Evolutionary conservation across 2,888 invertebrate genomes (phyloP).

Genomic region (Ceraclea dissimilis): DNA sequence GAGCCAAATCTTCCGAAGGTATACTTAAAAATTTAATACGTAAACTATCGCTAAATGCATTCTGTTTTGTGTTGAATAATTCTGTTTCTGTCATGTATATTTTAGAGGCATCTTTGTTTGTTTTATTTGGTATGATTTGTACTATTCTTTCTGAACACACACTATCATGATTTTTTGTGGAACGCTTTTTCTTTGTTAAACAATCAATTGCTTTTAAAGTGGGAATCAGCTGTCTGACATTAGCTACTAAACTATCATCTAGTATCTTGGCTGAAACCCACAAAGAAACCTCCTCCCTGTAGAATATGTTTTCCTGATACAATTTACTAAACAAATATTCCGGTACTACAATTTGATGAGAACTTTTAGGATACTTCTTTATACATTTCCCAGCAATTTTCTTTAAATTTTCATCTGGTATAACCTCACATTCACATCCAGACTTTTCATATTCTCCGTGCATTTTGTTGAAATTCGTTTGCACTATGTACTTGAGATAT

Average conservation of each 20-base stretch:
- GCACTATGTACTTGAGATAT: conserved; percentile 11
- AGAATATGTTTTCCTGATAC: conserved; percentile 43
- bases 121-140: conserved; percentile 19
- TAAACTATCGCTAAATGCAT: conserved; percentile 2
- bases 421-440: conserved; percentile 15
- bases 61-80: conserved; percentile 16
- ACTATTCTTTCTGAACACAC: conserved; percentile 19
- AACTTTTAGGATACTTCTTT: conserved; percentile 1
- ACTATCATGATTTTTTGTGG: neutral
- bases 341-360: conserved; percentile 21
- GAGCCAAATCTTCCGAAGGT: conserved; percentile 12
- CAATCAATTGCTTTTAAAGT: neutral
- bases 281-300: conserved; percentile 40
- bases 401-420: conserved; percentile 18
- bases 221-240: neutral
- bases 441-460: conserved; percentile 7
- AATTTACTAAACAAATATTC: conserved; percentile 34
- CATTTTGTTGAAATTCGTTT: conserved; percentile 12
- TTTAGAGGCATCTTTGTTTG: neutral
- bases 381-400: conserved; percentile 6
- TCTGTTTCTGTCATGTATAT: conserved; percentile 17
- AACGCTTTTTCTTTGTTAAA: neutral
- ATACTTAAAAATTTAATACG: conserved; percentile 17
- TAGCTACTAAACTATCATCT: neutral
- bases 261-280: conserved; percentile 35